Evolutionary conservation across 2,888 invertebrate genomes (phyloP).

Genomic region (Chrysotoxum bicinctum): DNA sequence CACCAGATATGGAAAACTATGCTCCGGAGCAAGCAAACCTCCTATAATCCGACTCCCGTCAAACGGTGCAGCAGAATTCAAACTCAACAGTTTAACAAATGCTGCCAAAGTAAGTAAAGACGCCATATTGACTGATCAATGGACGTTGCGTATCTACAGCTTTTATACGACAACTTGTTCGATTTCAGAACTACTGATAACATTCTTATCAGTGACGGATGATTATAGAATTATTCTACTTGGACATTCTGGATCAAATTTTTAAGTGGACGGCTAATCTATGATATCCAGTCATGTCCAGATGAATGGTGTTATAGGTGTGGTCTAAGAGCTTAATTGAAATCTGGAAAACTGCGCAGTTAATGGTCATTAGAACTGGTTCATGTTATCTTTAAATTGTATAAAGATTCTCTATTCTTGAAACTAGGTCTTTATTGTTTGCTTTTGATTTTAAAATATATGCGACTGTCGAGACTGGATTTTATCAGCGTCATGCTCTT

Average conservation of each 20-base stretch:
- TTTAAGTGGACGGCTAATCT: conserved; percentile 48
- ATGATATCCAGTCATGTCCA: conserved; percentile 26
- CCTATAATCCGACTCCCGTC: conserved; percentile 77
- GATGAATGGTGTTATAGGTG: conserved; percentile 18
- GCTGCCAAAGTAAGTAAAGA: conserved; percentile 20
- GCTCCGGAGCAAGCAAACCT: conserved; percentile 76
- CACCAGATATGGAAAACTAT: conserved; percentile 78
- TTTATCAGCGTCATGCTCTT: not conserved
- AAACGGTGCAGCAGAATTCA: conserved; percentile 7
- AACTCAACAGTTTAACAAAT: conserved; percentile 18
- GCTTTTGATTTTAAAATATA: not conserved
- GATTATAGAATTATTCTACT: conserved; percentile 8
- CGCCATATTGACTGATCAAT: conserved; percentile 56
- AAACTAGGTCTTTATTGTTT: conserved; percentile 31
- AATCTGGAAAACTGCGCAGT: conserved; percentile 57
- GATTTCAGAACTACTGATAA: conserved; percentile 50
- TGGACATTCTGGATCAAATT: conserved; percentile 53
- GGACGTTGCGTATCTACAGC: not conserved
- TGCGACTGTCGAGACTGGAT: not conserved
- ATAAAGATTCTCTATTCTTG: not conserved
- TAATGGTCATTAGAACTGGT: conserved; percentile 27
- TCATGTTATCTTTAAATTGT: conserved; percentile 9
- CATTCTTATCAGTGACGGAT: conserved; percentile 24
- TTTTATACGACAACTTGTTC: conserved; percentile 49
- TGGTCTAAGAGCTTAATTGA: conserved; percentile 23